Evolutionary conservation across 1,140 invertebrate species (phyloP), one percentile per base, ranked within the genome.

Genomic region (Panulirus ornatus): DNA sequence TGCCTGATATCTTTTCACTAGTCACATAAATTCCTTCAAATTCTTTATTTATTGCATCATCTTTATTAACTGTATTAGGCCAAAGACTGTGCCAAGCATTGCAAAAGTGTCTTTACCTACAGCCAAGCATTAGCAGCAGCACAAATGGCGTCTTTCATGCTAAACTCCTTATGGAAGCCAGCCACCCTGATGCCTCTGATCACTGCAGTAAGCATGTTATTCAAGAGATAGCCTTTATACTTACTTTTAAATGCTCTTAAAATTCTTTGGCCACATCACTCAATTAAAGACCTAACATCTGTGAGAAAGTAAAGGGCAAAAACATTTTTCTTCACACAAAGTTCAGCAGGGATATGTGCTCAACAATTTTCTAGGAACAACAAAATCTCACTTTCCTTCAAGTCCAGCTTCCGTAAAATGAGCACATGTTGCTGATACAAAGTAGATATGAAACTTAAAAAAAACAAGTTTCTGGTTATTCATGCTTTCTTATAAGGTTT

Each of bases 401-500:
- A 66, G 63, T 66, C 19, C 63, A 66, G 63, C 73, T 76, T 76
- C 22, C 73, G n/a, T 76, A 42, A 22, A 76, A 76, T 76, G 73
- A 76, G 73, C 73, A 30, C 73, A 36, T 76, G 9, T 36, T 22
- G 73, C 6, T 76, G 73, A 22, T 76, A 76, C 30, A 36, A 76
- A 76, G 38, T 76, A 36, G 73, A 30, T 76, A 76, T 76, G 73
- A 76, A 76, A 22, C 73, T 30, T 3, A 30, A 22, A 76, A 36
- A 34, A 76, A 76, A 76, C 73, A 76, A 30, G n/a, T 76, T 36
- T 76, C 30, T 22, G 34, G 70, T 73, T n/a, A n/a, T n/a, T n/a
- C 34, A 9, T 73, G 70, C 70, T 73, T 73, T 73, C 70, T 73
- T 73, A 36, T 73, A 73, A 73, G 27, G 8, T 73, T 22, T 9